A percentile compares a stretch with the other conserved stretches of the same genome.
phyloP scores from a whole-genome alignment of 2,888 invertebrate genomes.

The Pherbina coryleti region DNA sequence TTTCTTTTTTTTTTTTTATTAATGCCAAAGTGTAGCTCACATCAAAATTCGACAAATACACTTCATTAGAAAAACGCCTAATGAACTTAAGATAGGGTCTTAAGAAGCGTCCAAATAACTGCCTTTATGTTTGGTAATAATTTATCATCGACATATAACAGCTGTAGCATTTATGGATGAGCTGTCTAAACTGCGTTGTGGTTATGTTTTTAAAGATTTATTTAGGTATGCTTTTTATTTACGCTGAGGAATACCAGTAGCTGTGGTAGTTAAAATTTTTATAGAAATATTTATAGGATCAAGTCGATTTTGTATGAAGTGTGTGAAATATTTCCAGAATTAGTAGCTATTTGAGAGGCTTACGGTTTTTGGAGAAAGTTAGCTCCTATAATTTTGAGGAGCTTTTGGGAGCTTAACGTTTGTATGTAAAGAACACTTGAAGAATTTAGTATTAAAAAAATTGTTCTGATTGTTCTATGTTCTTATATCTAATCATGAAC shows the following conservation, averaged over 20 bases:
- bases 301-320: too few relatives aligned
- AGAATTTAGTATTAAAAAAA: too few relatives aligned
- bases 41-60: not conserved
- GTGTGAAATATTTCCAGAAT: too few relatives aligned
- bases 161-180: conserved; percentile 12
- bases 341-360: too few relatives aligned
- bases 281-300: too few relatives aligned
- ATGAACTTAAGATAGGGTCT: conserved; percentile 21
- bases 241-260: not conserved
- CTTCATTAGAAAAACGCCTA: conserved; percentile 17
- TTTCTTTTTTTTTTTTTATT: not conserved
- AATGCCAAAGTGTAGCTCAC: not conserved
- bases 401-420: too few relatives aligned
- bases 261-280: not conserved
- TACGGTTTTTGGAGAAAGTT: too few relatives aligned
- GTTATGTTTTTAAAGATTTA: not conserved
- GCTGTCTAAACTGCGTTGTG: not conserved
- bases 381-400: too few relatives aligned
- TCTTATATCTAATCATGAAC: too few relatives aligned
- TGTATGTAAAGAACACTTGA: too few relatives aligned
- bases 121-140: not conserved
- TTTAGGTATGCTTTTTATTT: not conserved
- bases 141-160: conserved; percentile 18
- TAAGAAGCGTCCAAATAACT: conserved; percentile 18
- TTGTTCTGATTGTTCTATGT: too few relatives aligned